Conservation (phyloP, 2,113 vertebrate species). For the Hemicordylus capensis region DNA sequence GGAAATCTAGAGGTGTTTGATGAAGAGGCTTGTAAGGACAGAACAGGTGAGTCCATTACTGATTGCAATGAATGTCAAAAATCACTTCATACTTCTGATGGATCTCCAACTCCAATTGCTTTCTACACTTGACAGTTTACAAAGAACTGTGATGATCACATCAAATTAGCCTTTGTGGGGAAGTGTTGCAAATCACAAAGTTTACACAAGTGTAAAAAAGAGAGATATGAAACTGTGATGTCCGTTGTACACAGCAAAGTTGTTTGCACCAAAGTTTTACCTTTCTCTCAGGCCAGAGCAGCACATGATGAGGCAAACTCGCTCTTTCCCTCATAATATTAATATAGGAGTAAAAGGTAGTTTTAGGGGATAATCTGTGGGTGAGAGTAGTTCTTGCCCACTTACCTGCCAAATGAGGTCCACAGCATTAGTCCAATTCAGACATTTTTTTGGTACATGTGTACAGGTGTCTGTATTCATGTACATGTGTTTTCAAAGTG, state of each 20-base stretch:
- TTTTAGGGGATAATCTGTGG: too few relatives aligned
- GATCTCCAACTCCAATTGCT: constrained; percentile 1
- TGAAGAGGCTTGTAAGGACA: neutral
- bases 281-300: neutral
- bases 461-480: too few relatives aligned
- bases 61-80: constrained; percentile 31
- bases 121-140: constrained; percentile 4
- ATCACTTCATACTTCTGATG: constrained; percentile 3
- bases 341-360: too few relatives aligned
- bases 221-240: neutral
- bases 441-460: too few relatives aligned
- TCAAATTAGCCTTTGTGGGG: constrained; percentile 3
- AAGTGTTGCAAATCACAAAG: neutral
- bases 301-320: neutral
- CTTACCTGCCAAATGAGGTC: too few relatives aligned
- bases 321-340: neutral
- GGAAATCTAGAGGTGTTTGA: constrained; percentile 21
- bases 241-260: too few relatives aligned
- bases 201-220: neutral
- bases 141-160: constrained; percentile 16
- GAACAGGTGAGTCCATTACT: neutral
- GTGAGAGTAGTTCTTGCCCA: too few relatives aligned
- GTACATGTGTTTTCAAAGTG: too few relatives aligned
- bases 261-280: neutral
- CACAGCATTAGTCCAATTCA: too few relatives aligned